phyloP scores from a whole-genome alignment of 2,113 vertebrate species.

The Argyrosomus japonicus region DNA sequence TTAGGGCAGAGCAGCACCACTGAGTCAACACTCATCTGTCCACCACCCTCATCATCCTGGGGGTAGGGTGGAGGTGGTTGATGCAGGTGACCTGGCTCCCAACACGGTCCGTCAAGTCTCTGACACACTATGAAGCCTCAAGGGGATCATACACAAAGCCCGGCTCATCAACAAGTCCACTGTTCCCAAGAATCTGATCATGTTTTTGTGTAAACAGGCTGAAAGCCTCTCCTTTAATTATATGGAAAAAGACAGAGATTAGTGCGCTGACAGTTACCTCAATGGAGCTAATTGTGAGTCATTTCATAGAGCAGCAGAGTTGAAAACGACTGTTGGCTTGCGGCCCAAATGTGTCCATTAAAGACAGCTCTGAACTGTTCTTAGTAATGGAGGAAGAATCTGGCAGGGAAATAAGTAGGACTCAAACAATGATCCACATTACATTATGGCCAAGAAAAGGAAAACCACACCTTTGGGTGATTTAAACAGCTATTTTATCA shows the following conservation, averaged over 20 bases:
- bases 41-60: constrained; percentile 40
- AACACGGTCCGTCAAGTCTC: constrained; percentile 40
- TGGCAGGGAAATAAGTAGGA: constrained; percentile 23
- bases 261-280: constrained; percentile 69
- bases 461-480: constrained; percentile 34
- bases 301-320: constrained; percentile 61
- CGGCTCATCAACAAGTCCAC: constrained; percentile 50
- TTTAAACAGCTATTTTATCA: constrained; percentile 28
- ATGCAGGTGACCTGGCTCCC: constrained; percentile 55
- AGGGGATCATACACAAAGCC: constrained; percentile 53
- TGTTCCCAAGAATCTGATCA: constrained; percentile 51
- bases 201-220: constrained; percentile 74
- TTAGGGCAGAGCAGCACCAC: constrained; percentile 38
- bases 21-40: constrained; percentile 65
- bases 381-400: constrained; percentile 50
- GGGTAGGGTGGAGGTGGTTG: constrained; percentile 27
- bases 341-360: constrained; percentile 64
- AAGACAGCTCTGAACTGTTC: constrained; percentile 46
- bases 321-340: constrained; percentile 67
- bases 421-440: constrained; percentile 37
- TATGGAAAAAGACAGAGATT: constrained; percentile 50
- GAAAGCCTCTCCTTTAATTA: constrained; percentile 71
- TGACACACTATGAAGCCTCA: constrained; percentile 40
- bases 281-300: constrained; percentile 70
- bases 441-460: constrained; percentile 8